Evolutionary conservation across 37 sponge, comb jelly and placozoan species (phyloP).

Genomic region (Spongilla lacustris): DNA sequence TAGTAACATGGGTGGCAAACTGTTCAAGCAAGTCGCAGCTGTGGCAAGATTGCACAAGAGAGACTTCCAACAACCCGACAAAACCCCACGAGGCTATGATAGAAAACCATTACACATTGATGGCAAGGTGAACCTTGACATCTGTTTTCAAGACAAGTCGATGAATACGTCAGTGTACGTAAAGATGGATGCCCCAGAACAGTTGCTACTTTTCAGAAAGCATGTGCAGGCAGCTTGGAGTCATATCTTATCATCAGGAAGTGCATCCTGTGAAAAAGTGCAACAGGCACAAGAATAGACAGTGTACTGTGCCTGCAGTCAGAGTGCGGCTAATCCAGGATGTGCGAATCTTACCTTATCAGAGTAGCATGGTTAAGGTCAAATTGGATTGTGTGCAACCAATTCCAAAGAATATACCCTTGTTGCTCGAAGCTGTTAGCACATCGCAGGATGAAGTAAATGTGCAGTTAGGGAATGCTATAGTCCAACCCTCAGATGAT

Average conservation of each 20-base stretch:
- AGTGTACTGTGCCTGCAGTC: constrained; percentile 5
- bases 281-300: not conserved
- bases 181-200: constrained; percentile 61
- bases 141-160: constrained; percentile 39
- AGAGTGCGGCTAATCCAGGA: constrained; percentile 3
- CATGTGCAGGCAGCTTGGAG: constrained; percentile 53
- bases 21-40: constrained; percentile 54
- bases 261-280: not conserved
- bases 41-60: constrained; percentile 38
- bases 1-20: constrained; percentile 45
- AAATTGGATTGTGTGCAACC: not conserved
- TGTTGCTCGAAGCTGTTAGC: not conserved
- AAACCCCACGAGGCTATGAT: constrained; percentile 45
- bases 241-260: constrained; percentile 38
- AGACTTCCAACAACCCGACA: constrained; percentile 45
- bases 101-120: constrained; percentile 31
- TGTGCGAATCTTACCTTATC: constrained; percentile 6
- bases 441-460: no score
- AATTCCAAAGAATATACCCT: not conserved
- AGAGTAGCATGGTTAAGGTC: constrained; percentile 1
- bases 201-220: constrained; percentile 57
- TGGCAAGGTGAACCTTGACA: constrained; percentile 64
- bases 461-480: no score
- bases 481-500: no score
- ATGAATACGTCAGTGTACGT: constrained; percentile 43